A percentile compares a stretch with the other conserved stretches of the same genome.
These are phyloP conservation scores for Naja naja DNA, from an alignment of 2,113 vertebrate genomes.

Conservation along the genomic window DNA sequence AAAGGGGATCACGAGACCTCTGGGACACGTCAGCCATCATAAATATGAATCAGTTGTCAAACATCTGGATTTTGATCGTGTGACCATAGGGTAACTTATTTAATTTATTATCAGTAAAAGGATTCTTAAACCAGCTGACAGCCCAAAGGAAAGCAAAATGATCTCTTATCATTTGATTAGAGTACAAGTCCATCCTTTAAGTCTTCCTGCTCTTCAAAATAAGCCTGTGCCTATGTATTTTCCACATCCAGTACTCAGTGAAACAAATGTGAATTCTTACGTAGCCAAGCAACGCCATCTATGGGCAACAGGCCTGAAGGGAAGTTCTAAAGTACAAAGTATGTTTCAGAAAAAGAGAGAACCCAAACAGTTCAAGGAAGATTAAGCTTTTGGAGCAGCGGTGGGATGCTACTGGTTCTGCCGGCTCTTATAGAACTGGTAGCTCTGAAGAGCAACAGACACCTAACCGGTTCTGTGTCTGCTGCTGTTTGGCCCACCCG, in stretches of 20 bases:
- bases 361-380: not conserved
- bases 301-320: not conserved
- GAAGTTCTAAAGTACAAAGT: not conserved
- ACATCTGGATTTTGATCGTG: not conserved
- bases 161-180: not conserved
- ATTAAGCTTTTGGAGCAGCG: not conserved
- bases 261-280: not conserved
- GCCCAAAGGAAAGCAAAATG: not conserved
- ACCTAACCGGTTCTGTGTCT: no score
- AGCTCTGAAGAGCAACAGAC: no score
- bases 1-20: not conserved
- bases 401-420: no score
- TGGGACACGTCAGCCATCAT: fast-evolving
- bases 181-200: not conserved
- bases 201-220: not conserved
- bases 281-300: not conserved
- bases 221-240: not conserved
- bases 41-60: not conserved
- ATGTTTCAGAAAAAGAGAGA: not conserved
- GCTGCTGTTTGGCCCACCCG: no score
- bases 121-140: not conserved
- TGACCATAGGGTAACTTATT: not conserved
- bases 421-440: no score
- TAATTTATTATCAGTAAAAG: not conserved
- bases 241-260: not conserved